A percentile compares a stretch with the other conserved stretches of the same genome.
These are phyloP conservation scores for Montipora capitata DNA, from an alignment of 92 coral and sea anemone species.

Conservation along the genomic window DNA sequence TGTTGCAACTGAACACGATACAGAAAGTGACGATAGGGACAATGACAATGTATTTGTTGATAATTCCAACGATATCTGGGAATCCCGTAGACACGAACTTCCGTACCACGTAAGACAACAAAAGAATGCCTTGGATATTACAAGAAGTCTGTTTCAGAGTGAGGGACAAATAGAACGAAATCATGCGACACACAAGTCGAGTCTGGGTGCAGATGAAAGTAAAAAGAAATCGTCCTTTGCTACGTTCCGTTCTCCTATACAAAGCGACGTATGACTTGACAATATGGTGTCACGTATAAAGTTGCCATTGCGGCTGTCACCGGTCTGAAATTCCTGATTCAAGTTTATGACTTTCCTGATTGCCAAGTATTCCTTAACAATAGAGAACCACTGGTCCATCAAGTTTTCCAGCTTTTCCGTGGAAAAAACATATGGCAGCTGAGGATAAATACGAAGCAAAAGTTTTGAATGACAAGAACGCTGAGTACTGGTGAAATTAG, in stretches of 20 bases:
- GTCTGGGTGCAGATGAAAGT: slow-evolving; percentile 39
- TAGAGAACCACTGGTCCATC: not conserved
- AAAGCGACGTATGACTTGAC: slow-evolving; percentile 46
- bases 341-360: not conserved
- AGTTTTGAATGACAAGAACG: not conserved
- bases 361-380: not conserved
- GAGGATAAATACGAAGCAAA: too few species aligned
- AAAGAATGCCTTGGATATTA: slow-evolving; percentile 1
- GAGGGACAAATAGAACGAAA: slow-evolving; percentile 6
- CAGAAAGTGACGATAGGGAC: slow-evolving; percentile 47
- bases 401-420: not conserved
- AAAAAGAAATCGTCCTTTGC: slow-evolving; percentile 37
- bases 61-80: slow-evolving; percentile 18
- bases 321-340: not conserved
- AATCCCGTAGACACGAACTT: slow-evolving; percentile 6
- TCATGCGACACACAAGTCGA: slow-evolving; percentile 6
- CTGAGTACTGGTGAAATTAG: not conserved
- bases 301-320: not conserved
- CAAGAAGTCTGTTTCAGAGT: not conserved
- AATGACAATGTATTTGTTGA: slow-evolving; percentile 86
- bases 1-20: slow-evolving; percentile 37
- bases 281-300: not conserved
- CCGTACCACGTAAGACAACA: slow-evolving; percentile 3
- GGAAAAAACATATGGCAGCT: not conserved
- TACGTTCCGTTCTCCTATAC: slow-evolving; percentile 23